Base-by-base conservation (phyloP, 2,888 invertebrate genomes). In the Lasioglossum villosulum region DNA sequence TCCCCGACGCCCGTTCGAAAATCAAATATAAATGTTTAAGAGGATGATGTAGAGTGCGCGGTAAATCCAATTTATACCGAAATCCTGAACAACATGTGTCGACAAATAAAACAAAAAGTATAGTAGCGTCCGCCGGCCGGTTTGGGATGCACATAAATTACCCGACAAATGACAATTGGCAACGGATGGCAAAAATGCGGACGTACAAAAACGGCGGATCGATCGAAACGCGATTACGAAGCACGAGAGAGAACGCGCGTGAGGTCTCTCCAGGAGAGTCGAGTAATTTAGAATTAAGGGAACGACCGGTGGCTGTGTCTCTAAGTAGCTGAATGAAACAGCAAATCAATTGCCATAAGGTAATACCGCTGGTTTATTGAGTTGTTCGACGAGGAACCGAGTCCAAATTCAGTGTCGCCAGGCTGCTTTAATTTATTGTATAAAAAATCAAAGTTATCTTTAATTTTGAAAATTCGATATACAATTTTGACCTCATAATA, bases 21-120 rank as follows among this genome's bases (percentile, higher is more conserved):
- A 70, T 70, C 37, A 70, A 70, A 70, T 70, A 70, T 70, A 39
- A 39, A 70, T 70, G 70, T 39, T 70, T 70, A 70, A 37, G 39
- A 42, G 45, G 27, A 19, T 42, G 42, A 42, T 42, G 27, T 23
- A 37, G 70, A 70, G 70, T 12, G 12, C n/a, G 23, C 14, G 23
- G 23, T 68, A 68, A 70, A 39, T n/a, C 39, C n/a, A 37, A n/a
- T 70, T 70, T 70, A 37, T 39, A 39, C 56, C 8, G 68, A n/a
- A 70, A 39, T 37, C 23, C 23, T 14, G 70, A n/a, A 39, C 63
- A 63, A 30, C 66, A 37, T 37, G 39, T 39, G n/a, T 70, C 10
- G 70, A 2, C 39, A 39, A 70, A 39, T 70, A 39, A 37, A 39
- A 70, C n/a, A n/a, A 37, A 37, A 70, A 39, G n/a, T 14, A 5